Base-by-base conservation (phyloP, 2,113 vertebrate species). In the Gorsachius goisagi region DNA sequence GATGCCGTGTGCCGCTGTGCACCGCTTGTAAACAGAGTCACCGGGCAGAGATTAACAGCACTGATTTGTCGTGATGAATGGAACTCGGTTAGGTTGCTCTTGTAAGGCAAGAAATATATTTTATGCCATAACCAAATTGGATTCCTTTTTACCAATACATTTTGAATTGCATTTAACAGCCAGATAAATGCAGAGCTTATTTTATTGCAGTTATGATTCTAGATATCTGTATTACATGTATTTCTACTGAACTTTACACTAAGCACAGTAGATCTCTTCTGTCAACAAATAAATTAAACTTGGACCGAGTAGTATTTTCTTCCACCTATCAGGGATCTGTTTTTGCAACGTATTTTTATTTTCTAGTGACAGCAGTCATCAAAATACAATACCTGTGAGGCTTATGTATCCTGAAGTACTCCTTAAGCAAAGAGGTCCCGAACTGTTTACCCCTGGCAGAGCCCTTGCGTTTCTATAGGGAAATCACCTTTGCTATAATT, bases 101-200 rank as follows among this genome's bases (percentile, higher is more conserved):
- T 77, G 88, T 11, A 79, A 88, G 81, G 66, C 84, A 90, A 83
- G 93, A 50, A 90, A 92, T 87, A 80, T 33, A 56, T 97, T 95
- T 97, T 92, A 81, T 93, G 93, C 94, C 74, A 1, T 98, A 94
- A 97, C 94, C 88, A 59, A 89, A 97, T 97, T 97, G 96, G 92
- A 95, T 95, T 97, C 96, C 97, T 97, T 96, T 96, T 96, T 97
- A 72, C 91, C 97, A 96, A 97, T 96, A 98, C 94, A 87, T 95
- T 88, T 93, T 67, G 96, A 97, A 94, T 97, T 94, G 90, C 84
- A 32, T 97, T 97, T 96, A 97, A 84, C 95, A 68, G 90, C 60
- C 92, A 95, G 96, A 95, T 95, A 97, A 97, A 97, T 73, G 84
- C 72, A 67, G 94, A 95, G 89, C 96, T 97, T 76, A 58, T 94